These are phyloP conservation scores for Varecia variegata DNA, from an alignment of 2,797 vertebrate species.

Conservation along the genomic window DNA sequence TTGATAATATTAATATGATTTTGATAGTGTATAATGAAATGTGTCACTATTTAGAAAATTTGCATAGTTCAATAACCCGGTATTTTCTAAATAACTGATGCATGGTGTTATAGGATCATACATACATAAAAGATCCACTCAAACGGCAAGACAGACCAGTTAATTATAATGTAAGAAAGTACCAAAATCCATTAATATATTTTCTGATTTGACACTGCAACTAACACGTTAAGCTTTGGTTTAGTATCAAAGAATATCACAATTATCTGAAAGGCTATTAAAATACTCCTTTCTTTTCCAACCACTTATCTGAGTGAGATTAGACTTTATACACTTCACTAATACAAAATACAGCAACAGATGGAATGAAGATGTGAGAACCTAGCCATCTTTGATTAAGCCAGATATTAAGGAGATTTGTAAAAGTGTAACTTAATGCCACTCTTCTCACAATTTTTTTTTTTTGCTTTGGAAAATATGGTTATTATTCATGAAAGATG, in stretches of 20 bases:
- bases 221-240: background rate
- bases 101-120: background rate
- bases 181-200: background rate
- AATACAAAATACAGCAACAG: background rate
- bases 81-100: background rate
- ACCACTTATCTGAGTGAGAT: background rate
- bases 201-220: conserved; percentile 17
- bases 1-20: background rate
- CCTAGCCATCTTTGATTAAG: background rate
- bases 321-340: background rate
- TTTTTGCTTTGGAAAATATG: conserved; percentile 14
- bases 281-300: background rate
- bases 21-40: conserved; percentile 2
- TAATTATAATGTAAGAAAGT: background rate
- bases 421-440: background rate
- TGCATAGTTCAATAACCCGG: background rate
- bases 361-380: background rate
- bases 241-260: background rate
- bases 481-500: background rate
- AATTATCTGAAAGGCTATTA: background rate
- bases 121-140: background rate
- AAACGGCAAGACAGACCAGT: background rate
- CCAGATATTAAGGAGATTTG: background rate
- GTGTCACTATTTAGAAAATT: background rate
- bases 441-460: background rate